Base-by-base conservation (phyloP, 2,797 vertebrate species). In the Sebastes wilsoni region DNA sequence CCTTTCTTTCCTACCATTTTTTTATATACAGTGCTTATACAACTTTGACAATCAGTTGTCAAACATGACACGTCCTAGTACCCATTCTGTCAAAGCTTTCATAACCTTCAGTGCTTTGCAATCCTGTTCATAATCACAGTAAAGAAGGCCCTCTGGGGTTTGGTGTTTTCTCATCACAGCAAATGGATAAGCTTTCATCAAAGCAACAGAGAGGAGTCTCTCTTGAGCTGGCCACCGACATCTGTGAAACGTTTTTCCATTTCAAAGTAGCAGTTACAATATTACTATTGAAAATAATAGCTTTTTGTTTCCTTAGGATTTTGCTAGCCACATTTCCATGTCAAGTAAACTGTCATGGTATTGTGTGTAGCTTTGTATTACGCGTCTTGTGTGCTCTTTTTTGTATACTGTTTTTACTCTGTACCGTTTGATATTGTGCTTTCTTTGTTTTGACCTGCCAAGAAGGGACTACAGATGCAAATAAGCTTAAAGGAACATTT, bases 121-220 rank as follows among this genome's bases (percentile, higher is more conserved):
- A 12, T 36, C 8, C 8, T 38, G 54, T 16, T 76, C 20, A 61
- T 75, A 56, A 52, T 77, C 66, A 72, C 54, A 73, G 28, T 61
- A 67, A 54, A 84, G 30, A 75, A 12, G 52, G n/a, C 18, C 46
- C 60, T 75, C 54, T 66, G 30, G 60, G 52, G 23, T 70, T 73
- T 72, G 30, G 18, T 27, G 59, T 67, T 77, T 83, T 73, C 80
- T 87, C 55, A 60, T 69, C 60, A 72, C 54, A 70, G 46, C 46
- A 59, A 55, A 36, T 74, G 34, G 59, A 77, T 66, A 77, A 70
- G 36, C 65, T 71, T 73, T 75, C 38, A 74, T 61, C 32, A 72
- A 22, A 52, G 49, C 34, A 62, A 72, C 55, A 75, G 30, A 78
- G 76, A 75, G 27, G 1, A 64, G 72, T 69, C 61, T 46, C 30